Base-by-base conservation (phyloP, 2,113 vertebrate species). In the Petrocephalus zakoni region DNA sequence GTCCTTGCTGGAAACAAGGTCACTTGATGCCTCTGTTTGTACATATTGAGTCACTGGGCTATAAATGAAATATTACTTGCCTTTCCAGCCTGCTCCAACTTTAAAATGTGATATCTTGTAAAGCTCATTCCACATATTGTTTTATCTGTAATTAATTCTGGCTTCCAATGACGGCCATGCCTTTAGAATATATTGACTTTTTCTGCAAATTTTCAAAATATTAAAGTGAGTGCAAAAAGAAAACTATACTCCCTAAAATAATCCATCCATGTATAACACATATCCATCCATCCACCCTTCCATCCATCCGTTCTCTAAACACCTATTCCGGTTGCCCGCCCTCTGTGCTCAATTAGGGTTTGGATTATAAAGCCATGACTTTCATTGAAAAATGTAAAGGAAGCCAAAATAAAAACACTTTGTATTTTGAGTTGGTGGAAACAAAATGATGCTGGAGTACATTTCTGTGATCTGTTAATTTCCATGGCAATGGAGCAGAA, bases 1-100 rank as follows among this genome's bases (percentile, higher is more conserved):
- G 53, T 55, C 51, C 84, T 34, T 56, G 84, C 84, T n/a, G 19
- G 52, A 56, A 55, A 86, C 84, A 86, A 86, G 84, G 85, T 86
- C 53, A 42, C 51, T 86, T 55, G 51, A 56, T 58, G 29, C 72
- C 72, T 42, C 34, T 42, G 15, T 78, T 78, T 78, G 72, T 78
- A 42, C 72, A 75, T 75, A 75, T 75, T 29, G 68, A 75, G 25
- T 75, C 68, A 75, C 68, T 75, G 68, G 68, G 29, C 68, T 4
- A 37, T 34, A 75, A 75, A 75, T 78, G 72, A 78, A 42, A 78
- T 78, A 78, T 78, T 78, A 37, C 13, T 78, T 42, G 72, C 34
- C 34, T 78, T 78, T 78, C 72, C 72, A 75, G 72, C 29, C 34
- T 75, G 34, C 6, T 75, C 34, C 72, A 78, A 37, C 34, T 42